Base-by-base conservation (phyloP, 2,797 vertebrate species). In the Apogon hyalosoma region DNA sequence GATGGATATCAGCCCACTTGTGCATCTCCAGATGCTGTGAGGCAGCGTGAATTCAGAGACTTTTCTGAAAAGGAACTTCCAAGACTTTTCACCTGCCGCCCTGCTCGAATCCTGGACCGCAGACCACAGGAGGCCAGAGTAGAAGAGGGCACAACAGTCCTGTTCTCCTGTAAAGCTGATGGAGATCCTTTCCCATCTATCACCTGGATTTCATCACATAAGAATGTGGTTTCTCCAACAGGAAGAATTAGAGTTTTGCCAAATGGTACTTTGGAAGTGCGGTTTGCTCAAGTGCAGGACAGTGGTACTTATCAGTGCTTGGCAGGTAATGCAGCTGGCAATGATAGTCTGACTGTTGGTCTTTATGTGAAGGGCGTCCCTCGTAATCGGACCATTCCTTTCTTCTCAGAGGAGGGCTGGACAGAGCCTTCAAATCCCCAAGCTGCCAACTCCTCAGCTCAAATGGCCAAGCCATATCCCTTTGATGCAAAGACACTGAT, bases 261-360 rank as follows among this genome's bases (percentile, higher is more conserved):
- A 2, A 94, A 96, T 1, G 96, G 96, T 2, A 95, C 94, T 1
- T 88, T 98, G 42, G 95, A 96, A 79, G 94, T 98, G 21, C 94
- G 92, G 4, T 95, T 94, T 0, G 94, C 94, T 36, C 95, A 95
- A 75, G 90, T 92, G 1, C 93, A 92, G 75, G 96, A 98, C 64
- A 87, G 93, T 0, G 96, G 96, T 19, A 75, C 87, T 0, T 97
- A 96, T 43, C 81, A 90, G 58, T 98, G 96, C 47, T 79, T 94
- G 40, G 96, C 95, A 1, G 90, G 92, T 57, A 98, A 97, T 0
- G 92, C 94, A 0, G 96, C 95, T 0, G 96, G 96, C 7, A 97
- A 95, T 0, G 96, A 97, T 83, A 96, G 93, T 52, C 77, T 95
- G 67, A 90, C 88, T 11, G 93, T 95, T 6, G 92, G 90, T 53